Evolutionary conservation across 2,113 vertebrate genomes (phyloP).

Genomic region (Nycticryphes semicollaris): DNA sequence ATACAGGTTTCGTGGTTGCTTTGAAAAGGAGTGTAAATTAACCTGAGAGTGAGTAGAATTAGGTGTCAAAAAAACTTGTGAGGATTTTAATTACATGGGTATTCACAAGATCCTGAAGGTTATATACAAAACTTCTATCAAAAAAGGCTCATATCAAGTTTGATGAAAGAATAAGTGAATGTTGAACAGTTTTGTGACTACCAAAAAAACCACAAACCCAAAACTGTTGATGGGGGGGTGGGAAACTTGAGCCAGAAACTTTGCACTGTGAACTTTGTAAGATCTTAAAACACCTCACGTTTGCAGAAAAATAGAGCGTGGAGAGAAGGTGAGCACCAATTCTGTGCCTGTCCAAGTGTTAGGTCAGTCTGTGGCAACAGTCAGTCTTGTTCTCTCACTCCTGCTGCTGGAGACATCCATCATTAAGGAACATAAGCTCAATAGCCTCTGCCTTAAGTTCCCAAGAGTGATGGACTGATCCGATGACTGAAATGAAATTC

Average conservation of each 20-base stretch:
- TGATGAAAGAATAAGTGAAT: background rate
- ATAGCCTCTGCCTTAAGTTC: background rate
- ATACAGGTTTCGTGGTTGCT: background rate
- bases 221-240: background rate
- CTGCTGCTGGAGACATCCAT: background rate
- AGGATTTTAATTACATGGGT: slow-evolving; percentile 13
- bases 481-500: background rate
- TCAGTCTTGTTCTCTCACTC: background rate
- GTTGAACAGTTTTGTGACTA: background rate
- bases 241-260: background rate
- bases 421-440: background rate
- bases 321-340: background rate
- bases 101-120: background rate
- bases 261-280: background rate
- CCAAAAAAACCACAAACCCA: background rate
- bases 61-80: slow-evolving; percentile 15
- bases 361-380: background rate
- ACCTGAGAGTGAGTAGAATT: background rate
- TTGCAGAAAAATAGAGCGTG: background rate
- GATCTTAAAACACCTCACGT: background rate
- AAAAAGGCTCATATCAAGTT: background rate
- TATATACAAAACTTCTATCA: background rate
- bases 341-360: background rate
- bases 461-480: background rate
- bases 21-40: slow-evolving; percentile 35